These are phyloP conservation scores for Diaperis boleti DNA, from an alignment of 2,888 invertebrate genomes.

Conservation along the genomic window DNA sequence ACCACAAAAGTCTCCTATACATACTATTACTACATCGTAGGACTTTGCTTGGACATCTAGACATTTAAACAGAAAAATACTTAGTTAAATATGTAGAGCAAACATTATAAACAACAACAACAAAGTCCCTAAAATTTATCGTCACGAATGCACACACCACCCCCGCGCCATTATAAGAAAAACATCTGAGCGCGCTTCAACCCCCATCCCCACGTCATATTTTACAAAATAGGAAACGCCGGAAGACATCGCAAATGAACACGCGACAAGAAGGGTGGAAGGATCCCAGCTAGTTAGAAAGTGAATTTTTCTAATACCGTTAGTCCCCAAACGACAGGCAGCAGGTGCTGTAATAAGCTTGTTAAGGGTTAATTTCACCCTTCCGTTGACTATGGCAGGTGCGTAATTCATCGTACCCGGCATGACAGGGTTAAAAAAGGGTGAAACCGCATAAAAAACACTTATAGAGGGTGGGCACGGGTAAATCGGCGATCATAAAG, in stretches of 20 bases:
- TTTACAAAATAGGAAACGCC: conserved; percentile 52
- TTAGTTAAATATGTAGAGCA: too few species aligned
- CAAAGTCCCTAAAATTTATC: too few species aligned
- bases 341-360: conserved; percentile 57
- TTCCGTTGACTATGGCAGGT: conserved; percentile 55
- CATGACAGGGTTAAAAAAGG: conserved; percentile 56
- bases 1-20: too few species aligned
- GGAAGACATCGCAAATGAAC: conserved; percentile 52
- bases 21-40: too few species aligned
- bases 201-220: too few species aligned
- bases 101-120: too few species aligned
- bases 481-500: conserved; percentile 44
- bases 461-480: conserved; percentile 5
- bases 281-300: conserved; percentile 18
- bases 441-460: conserved; percentile 46
- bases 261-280: conserved; percentile 56
- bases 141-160: too few species aligned
- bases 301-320: conserved; percentile 30
- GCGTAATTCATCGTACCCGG: conserved; percentile 53
- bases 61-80: too few species aligned
- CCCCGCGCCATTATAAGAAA: too few species aligned
- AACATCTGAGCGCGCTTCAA: too few species aligned
- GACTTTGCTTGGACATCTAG: too few species aligned
- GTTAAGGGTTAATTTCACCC: conserved; percentile 60
- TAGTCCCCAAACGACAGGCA: conserved; percentile 24